phyloP scores from a whole-genome alignment of 2,797 vertebrate genomes.

The Odontamblyopus lacepedii region DNA sequence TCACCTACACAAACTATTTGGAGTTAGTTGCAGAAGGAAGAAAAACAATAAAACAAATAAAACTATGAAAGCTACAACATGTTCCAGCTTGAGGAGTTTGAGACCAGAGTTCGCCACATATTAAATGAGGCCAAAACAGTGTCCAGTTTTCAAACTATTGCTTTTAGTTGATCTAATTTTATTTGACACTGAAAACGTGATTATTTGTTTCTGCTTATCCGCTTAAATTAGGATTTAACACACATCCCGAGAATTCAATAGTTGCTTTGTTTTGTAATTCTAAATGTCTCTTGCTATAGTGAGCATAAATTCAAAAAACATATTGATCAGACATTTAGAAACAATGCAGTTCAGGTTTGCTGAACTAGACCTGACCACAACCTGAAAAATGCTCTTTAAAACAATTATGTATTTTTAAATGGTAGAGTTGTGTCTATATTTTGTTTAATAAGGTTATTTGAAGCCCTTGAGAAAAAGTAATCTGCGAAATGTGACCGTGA shows the following conservation, averaged over 20 bases:
- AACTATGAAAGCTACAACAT: neutral
- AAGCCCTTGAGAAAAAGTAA: conserved; percentile 24
- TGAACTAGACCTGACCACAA: neutral
- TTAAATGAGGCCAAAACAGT: neutral
- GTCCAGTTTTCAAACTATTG: neutral
- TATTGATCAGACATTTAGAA: neutral
- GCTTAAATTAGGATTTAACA: neutral
- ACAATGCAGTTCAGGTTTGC: neutral
- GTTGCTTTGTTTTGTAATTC: neutral
- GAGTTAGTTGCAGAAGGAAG: neutral
- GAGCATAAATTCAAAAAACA: neutral
- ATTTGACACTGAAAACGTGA: neutral
- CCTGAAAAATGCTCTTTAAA: neutral
- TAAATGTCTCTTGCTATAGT: neutral
- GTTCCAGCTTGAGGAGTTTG: neutral
- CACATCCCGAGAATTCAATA: neutral
- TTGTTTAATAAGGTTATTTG: conserved; percentile 43
- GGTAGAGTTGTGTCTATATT: conserved; percentile 40
- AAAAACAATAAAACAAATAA: neutral
- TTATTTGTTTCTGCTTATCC: neutral
- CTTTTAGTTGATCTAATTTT: neutral
- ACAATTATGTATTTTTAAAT: conserved; percentile 13
- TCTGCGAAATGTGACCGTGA: conserved; percentile 19
- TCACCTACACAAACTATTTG: neutral
- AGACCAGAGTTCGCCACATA: too few species aligned